Conservation (phyloP, 2,797 vertebrate genomes). For the Chelmon rostratus region DNA sequence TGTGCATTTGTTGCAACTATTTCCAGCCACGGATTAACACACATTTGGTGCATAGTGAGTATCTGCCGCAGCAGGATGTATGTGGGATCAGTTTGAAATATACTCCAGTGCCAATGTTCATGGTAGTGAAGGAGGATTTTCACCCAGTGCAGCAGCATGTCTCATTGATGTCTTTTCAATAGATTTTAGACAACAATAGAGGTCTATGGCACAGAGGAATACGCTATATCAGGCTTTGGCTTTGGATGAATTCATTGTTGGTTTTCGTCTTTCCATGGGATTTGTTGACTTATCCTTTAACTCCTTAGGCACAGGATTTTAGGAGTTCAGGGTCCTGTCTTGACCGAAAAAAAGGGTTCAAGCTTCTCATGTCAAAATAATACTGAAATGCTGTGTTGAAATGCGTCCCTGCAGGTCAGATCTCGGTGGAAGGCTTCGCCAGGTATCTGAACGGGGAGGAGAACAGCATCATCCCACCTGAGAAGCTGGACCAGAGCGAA, state of each 20-base stretch:
- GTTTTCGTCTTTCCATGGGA: neutral
- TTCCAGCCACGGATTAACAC: neutral
- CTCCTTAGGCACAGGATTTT: neutral
- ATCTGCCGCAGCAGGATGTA: neutral
- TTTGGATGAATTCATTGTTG: neutral
- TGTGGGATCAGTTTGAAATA: neutral
- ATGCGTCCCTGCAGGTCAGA: conserved; percentile 89
- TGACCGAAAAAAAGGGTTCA: neutral
- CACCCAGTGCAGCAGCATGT: neutral
- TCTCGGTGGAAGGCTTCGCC: conserved; percentile 96
- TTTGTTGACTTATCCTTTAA: neutral
- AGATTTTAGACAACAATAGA: neutral
- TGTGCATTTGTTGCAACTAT: neutral
- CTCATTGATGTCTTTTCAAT: neutral
- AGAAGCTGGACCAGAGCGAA: conserved; percentile 99
- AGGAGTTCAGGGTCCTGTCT: neutral
- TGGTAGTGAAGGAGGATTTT: neutral
- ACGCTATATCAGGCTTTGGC: neutral
- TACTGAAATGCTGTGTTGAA: conserved; percentile 12
- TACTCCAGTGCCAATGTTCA: neutral
- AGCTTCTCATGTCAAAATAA: neutral
- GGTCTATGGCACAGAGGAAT: neutral
- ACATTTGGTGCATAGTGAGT: neutral
- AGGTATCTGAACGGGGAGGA: conserved; percentile 94
- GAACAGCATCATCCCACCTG: conserved; percentile 95